Percentiles rank a stretch among this genome's conserved stretches.
These are phyloP conservation scores for Micrasema longulum DNA, from an alignment of 1,140 invertebrate genomes.

Conservation along the genomic window DNA sequence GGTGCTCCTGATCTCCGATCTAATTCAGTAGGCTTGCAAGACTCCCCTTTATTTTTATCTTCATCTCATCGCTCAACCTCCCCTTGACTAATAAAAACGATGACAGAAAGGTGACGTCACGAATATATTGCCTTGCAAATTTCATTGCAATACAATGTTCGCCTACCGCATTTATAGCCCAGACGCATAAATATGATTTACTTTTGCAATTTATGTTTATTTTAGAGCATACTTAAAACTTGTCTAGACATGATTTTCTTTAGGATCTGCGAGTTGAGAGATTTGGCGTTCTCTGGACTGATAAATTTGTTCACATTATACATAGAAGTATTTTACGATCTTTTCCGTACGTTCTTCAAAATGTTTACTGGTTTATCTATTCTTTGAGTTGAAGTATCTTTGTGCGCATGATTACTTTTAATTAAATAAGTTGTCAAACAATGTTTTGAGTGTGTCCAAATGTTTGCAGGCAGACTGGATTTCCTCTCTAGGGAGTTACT, in stretches of 20 bases:
- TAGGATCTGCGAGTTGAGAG: too few species aligned
- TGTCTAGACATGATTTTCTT: slow-evolving; percentile 30
- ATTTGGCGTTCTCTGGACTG: too few species aligned
- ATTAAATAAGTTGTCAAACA: too few species aligned
- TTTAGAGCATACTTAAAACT: not conserved
- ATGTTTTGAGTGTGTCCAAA: too few species aligned
- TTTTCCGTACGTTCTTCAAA: too few species aligned
- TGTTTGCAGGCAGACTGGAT: too few species aligned
- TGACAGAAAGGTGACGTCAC: slow-evolving; percentile 27
- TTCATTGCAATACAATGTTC: slow-evolving; percentile 30
- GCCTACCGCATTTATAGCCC: slow-evolving; percentile 4
- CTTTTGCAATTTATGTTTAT: not conserved
- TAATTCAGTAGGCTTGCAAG: slow-evolving; percentile 25
- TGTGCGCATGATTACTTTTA: too few species aligned
- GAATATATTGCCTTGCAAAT: slow-evolving; percentile 30
- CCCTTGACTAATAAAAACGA: slow-evolving; percentile 34
- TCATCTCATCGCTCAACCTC: slow-evolving; percentile 33
- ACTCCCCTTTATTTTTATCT: slow-evolving; percentile 41
- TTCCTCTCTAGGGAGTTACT: too few species aligned
- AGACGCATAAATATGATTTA: slow-evolving; percentile 7
- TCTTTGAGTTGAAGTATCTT: too few species aligned
- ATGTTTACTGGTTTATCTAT: too few species aligned
- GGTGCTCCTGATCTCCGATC: slow-evolving; percentile 27
- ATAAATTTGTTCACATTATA: too few species aligned
- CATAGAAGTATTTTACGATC: too few species aligned